Conservation (phyloP, 2,888 invertebrate species). For the Pandemis heparana region DNA sequence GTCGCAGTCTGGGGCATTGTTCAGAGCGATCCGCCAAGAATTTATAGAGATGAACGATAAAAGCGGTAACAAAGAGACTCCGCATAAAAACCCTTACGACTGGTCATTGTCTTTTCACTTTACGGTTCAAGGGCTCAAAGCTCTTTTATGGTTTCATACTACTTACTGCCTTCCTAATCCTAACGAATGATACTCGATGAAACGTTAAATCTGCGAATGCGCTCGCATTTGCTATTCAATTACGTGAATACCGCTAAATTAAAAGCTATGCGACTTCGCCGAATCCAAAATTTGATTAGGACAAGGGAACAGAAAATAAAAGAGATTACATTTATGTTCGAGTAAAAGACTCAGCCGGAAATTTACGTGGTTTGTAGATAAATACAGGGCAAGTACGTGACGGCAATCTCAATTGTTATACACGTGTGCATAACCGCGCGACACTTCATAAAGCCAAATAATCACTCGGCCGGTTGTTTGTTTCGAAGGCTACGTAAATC, state of each 20-base stretch:
- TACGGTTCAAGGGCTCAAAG: constrained; percentile 15
- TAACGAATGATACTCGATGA: constrained; percentile 29
- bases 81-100: constrained; percentile 38
- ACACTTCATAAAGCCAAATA: constrained; percentile 4
- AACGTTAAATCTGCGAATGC: constrained; percentile 8
- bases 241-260: constrained; percentile 5
- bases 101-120: constrained; percentile 42
- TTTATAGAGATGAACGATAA: constrained; percentile 36
- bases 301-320: constrained; percentile 1
- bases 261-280: constrained; percentile 2
- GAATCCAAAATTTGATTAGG: not conserved
- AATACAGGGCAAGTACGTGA: constrained; percentile 7
- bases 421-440: not conserved
- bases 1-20: constrained; percentile 16
- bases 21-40: constrained; percentile 14
- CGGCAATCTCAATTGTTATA: not conserved
- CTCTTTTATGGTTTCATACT: constrained; percentile 22
- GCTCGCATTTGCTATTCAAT: constrained; percentile 8
- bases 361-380: constrained; percentile 1
- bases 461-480: not conserved
- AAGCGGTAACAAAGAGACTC: constrained; percentile 29
- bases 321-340: constrained; percentile 10
- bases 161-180: constrained; percentile 13
- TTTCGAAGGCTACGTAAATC: constrained; percentile 1
- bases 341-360: constrained; percentile 8